Evolutionary conservation across 1,140 invertebrate species (phyloP).

Genomic region (Prorops nasuta): DNA sequence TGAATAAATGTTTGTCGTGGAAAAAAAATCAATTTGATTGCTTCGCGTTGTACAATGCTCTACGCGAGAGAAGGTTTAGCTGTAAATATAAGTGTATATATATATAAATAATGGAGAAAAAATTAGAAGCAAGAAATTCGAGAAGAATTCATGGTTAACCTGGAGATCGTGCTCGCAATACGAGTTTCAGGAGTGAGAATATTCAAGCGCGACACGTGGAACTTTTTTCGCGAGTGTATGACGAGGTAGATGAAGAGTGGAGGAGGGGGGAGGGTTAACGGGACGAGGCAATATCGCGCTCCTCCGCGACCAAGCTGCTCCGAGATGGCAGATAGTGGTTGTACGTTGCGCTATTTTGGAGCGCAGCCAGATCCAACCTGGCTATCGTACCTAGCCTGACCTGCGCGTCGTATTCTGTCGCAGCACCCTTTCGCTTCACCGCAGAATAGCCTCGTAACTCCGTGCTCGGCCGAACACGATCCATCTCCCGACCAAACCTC

Average conservation of each 20-base stretch:
- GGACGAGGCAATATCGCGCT: constrained; percentile 25
- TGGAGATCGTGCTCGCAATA: no score
- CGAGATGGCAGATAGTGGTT: constrained; percentile 26
- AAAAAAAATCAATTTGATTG: no score
- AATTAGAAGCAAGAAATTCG: no score
- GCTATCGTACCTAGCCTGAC: constrained; percentile 20
- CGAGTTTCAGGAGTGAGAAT: no score
- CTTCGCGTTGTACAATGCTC: no score
- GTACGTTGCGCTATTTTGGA: constrained; percentile 27
- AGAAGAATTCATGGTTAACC: no score
- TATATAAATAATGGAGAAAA: no score
- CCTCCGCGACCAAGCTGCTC: constrained; percentile 24
- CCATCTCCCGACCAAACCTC: background rate
- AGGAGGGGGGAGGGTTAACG: constrained; percentile 1
- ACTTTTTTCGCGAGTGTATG: no score
- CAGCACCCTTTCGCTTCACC: constrained; percentile 9
- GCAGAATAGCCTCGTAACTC: constrained; percentile 6
- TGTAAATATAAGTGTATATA: no score
- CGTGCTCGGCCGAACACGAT: constrained; percentile 7
- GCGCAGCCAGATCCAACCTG: constrained; percentile 26
- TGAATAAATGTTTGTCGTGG: no score
- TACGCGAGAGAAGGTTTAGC: no score
- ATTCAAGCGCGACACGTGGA: no score
- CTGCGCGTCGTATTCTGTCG: constrained; percentile 11
- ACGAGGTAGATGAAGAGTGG: constrained; percentile 6